Conservation (phyloP, 2,797 vertebrate genomes). For the Arctocebus calabarensis region DNA sequence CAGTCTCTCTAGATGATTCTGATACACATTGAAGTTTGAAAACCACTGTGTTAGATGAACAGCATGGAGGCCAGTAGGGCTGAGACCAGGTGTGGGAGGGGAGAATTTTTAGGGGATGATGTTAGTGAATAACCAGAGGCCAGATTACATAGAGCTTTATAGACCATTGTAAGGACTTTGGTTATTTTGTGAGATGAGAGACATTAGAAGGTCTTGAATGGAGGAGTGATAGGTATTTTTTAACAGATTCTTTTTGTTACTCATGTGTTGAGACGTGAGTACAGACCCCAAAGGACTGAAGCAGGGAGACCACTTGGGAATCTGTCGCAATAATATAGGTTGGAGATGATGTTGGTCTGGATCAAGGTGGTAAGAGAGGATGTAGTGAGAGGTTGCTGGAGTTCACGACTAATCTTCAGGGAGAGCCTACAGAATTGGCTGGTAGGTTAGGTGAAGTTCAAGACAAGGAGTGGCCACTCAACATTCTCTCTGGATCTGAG, state of each 20-base stretch:
- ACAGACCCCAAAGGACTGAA: background rate
- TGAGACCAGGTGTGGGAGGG: background rate
- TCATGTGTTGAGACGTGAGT: background rate
- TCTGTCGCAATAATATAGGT: background rate
- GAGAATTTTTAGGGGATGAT: too few species aligned
- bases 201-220: background rate
- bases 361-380: background rate
- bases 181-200: background rate
- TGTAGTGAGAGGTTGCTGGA: background rate
- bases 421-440: background rate
- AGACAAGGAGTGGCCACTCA: background rate
- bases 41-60: background rate
- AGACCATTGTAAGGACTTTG: background rate
- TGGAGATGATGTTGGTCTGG: background rate
- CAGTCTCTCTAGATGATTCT: background rate
- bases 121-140: background rate
- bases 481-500: background rate
- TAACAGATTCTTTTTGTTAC: conserved; percentile 8
- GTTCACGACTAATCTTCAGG: conserved; percentile 1
- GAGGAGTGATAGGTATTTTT: background rate
- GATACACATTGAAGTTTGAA: background rate
- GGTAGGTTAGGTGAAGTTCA: background rate
- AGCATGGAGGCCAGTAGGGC: background rate
- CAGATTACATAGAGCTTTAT: background rate
- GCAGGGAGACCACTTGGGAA: background rate